Base-by-base conservation (phyloP, 2,888 invertebrate species). In the Pterostichus madidus region DNA sequence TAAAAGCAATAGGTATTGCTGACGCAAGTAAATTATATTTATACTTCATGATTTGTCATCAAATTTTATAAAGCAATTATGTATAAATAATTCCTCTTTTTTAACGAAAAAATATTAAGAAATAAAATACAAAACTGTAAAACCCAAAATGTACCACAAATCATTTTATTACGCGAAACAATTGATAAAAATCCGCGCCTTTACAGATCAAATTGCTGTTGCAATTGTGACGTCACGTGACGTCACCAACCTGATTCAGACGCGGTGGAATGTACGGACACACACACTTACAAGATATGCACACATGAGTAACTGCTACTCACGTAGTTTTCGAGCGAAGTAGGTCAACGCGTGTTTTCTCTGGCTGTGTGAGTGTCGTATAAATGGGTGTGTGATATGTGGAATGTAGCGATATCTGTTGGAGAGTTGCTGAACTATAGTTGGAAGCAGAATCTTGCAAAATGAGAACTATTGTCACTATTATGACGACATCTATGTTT, bases 201-300 rank as follows among this genome's bases (percentile, higher is more conserved):
- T 53, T 6, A 5, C 53, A n/a, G 10, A 15, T 53, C 53, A 53
- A 15, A 53, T 53, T 53, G 53, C 53, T 53, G 11, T 59, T 59
- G 59, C 59, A 59, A 59, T 17, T 59, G 75, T 81, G 81, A 83
- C 83, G 83, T 83, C 83, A 89, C 88, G 88, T 88, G 88, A 89
- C 85, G 85, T 86, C 87, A 89, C 86, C 85, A 87, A 88, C 88
- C 89, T 89, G 89, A 89, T 87, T 88, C 89, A 89, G 89, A 89
- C 89, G 89, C 90, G 89, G 89, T 88, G 88, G 90, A 89, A 90
- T 90, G 89, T 88, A 88, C 87, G 88, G 86, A 86, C 86, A 88
- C 75, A 75, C 32, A 53, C 44, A 56, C 24, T 44, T 53, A 32
- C 39, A 56, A 59, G 13, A 53, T 24, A 56, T 32, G 35, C 71